Base-by-base conservation (phyloP, 2,888 invertebrate species). In the Philereme vetulata region DNA sequence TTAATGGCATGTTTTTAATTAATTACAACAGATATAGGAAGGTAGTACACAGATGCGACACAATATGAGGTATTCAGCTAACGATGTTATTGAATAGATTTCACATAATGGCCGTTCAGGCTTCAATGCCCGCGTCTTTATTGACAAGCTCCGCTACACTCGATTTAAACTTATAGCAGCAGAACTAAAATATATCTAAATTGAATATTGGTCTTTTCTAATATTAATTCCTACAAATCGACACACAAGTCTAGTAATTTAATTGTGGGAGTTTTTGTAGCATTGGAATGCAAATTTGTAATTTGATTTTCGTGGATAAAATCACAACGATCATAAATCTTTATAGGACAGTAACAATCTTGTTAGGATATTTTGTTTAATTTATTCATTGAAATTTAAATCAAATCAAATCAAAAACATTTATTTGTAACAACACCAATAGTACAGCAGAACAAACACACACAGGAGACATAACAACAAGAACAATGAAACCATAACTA, bases 1-100 rank as follows among this genome's bases (percentile, higher is more conserved):
- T 21, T 21, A 21, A 21, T 21, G 21, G 21, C 21, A 21, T 21
- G 21, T 21, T 21, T 21, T 1, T 21, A 21, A 21, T 21, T 1
- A 21, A 21, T 21, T 21, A 21, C 1, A 21, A 21, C 21, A 21
- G 2, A 21, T 21, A 21, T 21, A 40, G 42, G n/a, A 42, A 44
- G 11, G 11, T 44, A 21, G 21, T 44, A 44, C 5, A 44, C 38
- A 52, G 34, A 56, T 44, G 38, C 44, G 42, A 9, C 38, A 62
- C 62, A 60, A 59, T 56, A 50, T 50, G 50, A 53, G 60, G 51
- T 56, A 61, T 64, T 56, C 51, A 62, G 56, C 61, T 58, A 67
- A 64, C 60, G 65, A 68, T 59, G 59, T 59, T 70, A 68, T 68
- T 72, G 68, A 71, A 72, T 65, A 65, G 55, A 67, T 69, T 70